A percentile compares a stretch with the other conserved stretches of the same genome.
These are phyloP conservation scores for Euwallacea similis DNA, from an alignment of 1,140 invertebrate species.

Conservation along the genomic window DNA sequence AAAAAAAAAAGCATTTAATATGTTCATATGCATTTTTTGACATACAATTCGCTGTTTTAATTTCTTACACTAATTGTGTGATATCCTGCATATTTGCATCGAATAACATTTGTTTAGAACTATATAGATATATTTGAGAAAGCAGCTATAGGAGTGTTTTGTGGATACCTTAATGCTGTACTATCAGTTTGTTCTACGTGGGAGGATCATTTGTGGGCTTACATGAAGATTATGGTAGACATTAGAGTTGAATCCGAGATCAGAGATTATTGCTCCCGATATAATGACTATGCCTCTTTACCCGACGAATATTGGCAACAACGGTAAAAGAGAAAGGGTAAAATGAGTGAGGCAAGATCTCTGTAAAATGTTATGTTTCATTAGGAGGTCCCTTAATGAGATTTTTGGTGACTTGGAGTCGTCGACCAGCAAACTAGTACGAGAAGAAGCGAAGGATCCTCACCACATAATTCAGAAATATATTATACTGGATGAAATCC, in stretches of 20 bases:
- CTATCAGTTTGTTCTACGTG: conserved; percentile 76
- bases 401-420: conserved; percentile 68
- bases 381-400: conserved; percentile 68
- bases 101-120: conserved; percentile 34
- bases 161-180: conserved; percentile 78
- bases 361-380: too few relatives aligned
- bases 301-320: conserved; percentile 80
- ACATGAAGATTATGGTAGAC: conserved; percentile 81
- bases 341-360: too few relatives aligned
- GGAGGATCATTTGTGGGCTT: conserved; percentile 91
- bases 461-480: conserved; percentile 76
- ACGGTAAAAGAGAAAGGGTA: conserved; percentile 55
- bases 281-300: conserved; percentile 59
- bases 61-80: too few relatives aligned
- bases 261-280: conserved; percentile 56
- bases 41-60: too few relatives aligned
- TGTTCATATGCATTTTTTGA: too few relatives aligned
- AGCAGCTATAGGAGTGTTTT: conserved; percentile 59
- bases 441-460: conserved; percentile 59
- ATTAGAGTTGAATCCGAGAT: conserved; percentile 75
- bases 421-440: conserved; percentile 58
- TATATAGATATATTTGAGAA: conserved; percentile 46
- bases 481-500: conserved; percentile 73
- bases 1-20: too few relatives aligned
- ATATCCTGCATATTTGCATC: too few relatives aligned